Base-by-base conservation (phyloP, 2,797 vertebrate genomes). In the Hyperoplus immaculatus region DNA sequence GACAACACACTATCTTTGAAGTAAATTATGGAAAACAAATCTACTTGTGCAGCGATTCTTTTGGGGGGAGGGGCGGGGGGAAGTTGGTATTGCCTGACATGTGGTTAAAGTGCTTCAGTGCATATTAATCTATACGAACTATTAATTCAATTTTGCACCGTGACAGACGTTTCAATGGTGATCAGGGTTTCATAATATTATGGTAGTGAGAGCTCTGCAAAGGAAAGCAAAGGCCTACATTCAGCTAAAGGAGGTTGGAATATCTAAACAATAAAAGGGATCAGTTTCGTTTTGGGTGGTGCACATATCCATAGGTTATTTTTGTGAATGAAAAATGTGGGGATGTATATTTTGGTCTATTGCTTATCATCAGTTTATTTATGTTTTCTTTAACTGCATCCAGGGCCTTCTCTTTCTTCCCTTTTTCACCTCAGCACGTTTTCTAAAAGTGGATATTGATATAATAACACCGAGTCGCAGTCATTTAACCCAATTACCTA, bases 1-100 rank as follows among this genome's bases (percentile, higher is more conserved):
- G 96, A 97, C 97, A 96, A 97, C 95, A 97, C 96, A 94, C 93
- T 97, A 98, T 98, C 97, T 98, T 98, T 97, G 96, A 98, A 98
- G 97, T 99, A 99, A 99, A 98, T 99, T 98, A 99, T 99, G 97
- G 95, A 93, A 92, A 89, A 87, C 83, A 94, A 91, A 83, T 92
- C 95, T 92, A 95, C 92, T 95, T 97, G 97, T 99, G 96, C 96
- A 97, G 96, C 94, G 94, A 95, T 96, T 97, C 94, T 96, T 97
- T 92, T 93, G 92, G 93, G 94, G 29, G 29, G 29, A 29, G 21
- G 1, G 29, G 29, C n/a, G 21, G 29, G 73, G 73, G 78, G 94
- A 94, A 95, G 95, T 78, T 90, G 87, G 80, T 62, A 73, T 76
- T 82, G 75, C 65, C 76, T 88, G 73, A 46, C 53, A 59, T 94